phyloP scores from a whole-genome alignment of 2,888 invertebrate genomes.

The Nomada flava region DNA sequence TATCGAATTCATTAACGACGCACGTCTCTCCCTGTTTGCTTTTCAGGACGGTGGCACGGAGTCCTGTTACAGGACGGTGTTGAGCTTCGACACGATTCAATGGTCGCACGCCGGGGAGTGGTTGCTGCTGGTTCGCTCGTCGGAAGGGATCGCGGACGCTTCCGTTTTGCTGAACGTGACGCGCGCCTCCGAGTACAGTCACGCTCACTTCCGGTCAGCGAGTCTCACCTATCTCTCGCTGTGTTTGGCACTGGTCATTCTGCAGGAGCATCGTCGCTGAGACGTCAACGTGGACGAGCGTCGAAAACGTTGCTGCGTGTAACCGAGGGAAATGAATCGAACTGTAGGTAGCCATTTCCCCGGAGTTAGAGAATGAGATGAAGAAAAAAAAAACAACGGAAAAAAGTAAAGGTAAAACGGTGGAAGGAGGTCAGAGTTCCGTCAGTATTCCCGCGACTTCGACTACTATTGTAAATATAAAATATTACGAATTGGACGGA shows the following conservation, averaged over 20 bases:
- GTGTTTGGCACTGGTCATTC: slow-evolving; percentile 70
- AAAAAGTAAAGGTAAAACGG: background rate
- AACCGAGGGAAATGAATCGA: slow-evolving; percentile 1
- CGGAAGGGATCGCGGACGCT: slow-evolving; percentile 87
- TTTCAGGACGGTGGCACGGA: slow-evolving; percentile 86
- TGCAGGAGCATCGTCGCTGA: slow-evolving; percentile 69
- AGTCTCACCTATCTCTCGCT: slow-evolving; percentile 72
- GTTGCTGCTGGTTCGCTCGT: slow-evolving; percentile 87
- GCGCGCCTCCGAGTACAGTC: slow-evolving; percentile 78
- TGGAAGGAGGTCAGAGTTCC: slow-evolving; percentile 25
- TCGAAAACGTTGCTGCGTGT: background rate
- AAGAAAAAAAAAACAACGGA: background rate
- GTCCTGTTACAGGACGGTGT: slow-evolving; percentile 86
- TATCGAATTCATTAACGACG: slow-evolving; percentile 26
- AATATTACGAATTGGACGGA: slow-evolving; percentile 22
- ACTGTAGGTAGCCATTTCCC: background rate
- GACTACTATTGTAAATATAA: slow-evolving; percentile 56
- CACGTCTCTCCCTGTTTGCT: slow-evolving; percentile 38
- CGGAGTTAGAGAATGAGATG: background rate
- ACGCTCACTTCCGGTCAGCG: slow-evolving; percentile 73
- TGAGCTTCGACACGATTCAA: slow-evolving; percentile 86
- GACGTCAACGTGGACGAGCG: background rate
- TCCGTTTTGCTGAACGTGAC: slow-evolving; percentile 88
- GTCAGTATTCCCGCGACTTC: slow-evolving; percentile 31
- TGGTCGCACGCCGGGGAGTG: slow-evolving; percentile 88